A percentile compares a stretch with the other conserved stretches of the same genome.
phyloP scores from a whole-genome alignment of 2,888 invertebrate genomes.

The Hofmannophila pseudospretella region DNA sequence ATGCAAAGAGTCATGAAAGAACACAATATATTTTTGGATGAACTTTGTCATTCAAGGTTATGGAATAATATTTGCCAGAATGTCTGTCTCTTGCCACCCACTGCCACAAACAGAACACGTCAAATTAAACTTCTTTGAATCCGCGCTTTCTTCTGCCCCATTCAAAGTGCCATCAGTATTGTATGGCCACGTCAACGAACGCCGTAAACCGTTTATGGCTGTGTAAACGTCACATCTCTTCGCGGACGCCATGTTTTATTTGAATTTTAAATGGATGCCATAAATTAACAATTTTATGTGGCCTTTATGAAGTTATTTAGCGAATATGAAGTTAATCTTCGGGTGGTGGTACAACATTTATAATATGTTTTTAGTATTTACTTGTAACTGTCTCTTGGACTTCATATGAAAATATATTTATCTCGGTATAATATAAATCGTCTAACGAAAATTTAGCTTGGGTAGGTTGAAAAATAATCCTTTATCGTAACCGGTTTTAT shows the following conservation, averaged over 20 bases:
- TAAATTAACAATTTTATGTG: constrained; percentile 22
- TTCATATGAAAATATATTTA: too few relatives aligned
- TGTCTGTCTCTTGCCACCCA: neutral
- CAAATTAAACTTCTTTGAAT: neutral
- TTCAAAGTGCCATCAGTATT: neutral
- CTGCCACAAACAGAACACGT: neutral
- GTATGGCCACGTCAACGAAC: neutral
- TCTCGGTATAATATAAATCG: too few relatives aligned
- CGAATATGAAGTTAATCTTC: constrained; percentile 14
- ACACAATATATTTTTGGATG: too few relatives aligned
- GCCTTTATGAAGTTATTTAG: constrained; percentile 27
- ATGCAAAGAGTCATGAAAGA: too few relatives aligned
- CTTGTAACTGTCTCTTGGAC: neutral
- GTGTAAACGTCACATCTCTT: constrained; percentile 18
- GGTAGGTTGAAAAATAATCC: too few relatives aligned
- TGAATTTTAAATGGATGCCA: constrained; percentile 15
- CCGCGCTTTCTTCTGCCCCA: neutral
- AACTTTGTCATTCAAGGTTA: too few relatives aligned
- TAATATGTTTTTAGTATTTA: neutral
- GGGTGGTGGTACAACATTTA: neutral
- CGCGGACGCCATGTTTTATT: constrained; percentile 17
- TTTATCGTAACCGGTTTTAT: too few relatives aligned
- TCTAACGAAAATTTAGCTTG: too few relatives aligned
- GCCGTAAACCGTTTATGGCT: constrained; percentile 19
- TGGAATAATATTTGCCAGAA: too few relatives aligned